A percentile compares a stretch with the other conserved stretches of the same genome.
Evolutionary conservation across 2,888 invertebrate species (phyloP).

Genomic region (Plagodis dolabraria): DNA sequence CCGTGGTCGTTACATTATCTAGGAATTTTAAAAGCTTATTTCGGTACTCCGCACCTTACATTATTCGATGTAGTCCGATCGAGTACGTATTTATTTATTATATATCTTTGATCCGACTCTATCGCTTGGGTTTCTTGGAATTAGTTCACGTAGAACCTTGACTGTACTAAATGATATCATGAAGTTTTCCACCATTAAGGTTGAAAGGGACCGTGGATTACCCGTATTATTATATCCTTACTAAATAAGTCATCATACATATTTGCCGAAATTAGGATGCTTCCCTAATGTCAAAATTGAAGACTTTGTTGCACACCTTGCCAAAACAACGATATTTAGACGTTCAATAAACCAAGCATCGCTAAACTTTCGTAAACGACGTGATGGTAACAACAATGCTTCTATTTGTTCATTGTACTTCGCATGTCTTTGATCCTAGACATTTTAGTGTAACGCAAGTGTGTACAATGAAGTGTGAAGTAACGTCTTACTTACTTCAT

Average conservation of each 20-base stretch:
- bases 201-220: too few species aligned
- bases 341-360: conserved; percentile 1
- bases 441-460: neutral
- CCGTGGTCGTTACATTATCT: conserved; percentile 68
- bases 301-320: too few species aligned
- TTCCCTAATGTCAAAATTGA: too few species aligned
- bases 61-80: conserved; percentile 23
- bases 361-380: conserved; percentile 33
- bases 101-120: conserved; percentile 25
- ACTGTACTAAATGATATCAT: neutral
- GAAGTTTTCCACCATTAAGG: too few species aligned
- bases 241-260: too few species aligned
- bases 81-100: conserved; percentile 25
- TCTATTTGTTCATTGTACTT: conserved; percentile 39
- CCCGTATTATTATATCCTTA: too few species aligned
- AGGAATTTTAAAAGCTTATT: conserved; percentile 81
- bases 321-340: neutral
- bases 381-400: conserved; percentile 39
- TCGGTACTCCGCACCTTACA: conserved; percentile 47
- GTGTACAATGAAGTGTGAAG: neutral
- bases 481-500: neutral
- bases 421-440: conserved; percentile 44
- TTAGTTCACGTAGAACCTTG: neutral
- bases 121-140: conserved; percentile 11
- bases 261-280: too few species aligned